phyloP scores from a whole-genome alignment of 2,113 vertebrate genomes.

The Ptyas mucosa region DNA sequence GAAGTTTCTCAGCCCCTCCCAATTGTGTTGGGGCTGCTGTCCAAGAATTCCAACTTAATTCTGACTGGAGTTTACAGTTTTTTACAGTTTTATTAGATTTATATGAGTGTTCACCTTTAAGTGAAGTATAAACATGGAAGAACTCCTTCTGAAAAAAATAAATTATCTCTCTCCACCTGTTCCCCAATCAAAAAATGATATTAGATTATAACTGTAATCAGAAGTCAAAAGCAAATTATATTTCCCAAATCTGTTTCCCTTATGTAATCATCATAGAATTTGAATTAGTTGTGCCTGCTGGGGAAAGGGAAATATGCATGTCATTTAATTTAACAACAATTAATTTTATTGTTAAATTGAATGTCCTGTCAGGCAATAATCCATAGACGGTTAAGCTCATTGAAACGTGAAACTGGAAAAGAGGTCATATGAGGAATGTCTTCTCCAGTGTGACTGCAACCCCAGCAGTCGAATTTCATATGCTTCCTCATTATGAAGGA shows the following conservation, averaged over 20 bases:
- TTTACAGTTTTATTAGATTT: no score
- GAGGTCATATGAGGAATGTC: neutral
- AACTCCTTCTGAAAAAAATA: slow-evolving; percentile 8
- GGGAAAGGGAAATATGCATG: neutral
- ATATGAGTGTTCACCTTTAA: slow-evolving; percentile 15
- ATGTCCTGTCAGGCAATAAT: neutral
- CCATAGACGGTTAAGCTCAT: neutral
- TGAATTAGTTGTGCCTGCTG: neutral
- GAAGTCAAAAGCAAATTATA: neutral
- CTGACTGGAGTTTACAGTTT: no score
- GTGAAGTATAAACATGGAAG: neutral
- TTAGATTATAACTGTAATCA: neutral
- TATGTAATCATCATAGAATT: neutral
- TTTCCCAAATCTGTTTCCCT: neutral
- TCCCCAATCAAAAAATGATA: neutral
- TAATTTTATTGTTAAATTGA: neutral
- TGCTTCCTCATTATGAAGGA: neutral
- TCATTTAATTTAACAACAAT: neutral
- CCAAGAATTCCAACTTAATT: neutral
- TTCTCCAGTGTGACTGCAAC: neutral
- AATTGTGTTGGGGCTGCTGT: neutral
- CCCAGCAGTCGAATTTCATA: no score
- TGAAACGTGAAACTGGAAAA: neutral
- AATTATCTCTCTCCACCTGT: neutral
- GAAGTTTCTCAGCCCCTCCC: neutral